phyloP scores from a whole-genome alignment of 2,888 invertebrate genomes.

The Epinotia demarniana region DNA sequence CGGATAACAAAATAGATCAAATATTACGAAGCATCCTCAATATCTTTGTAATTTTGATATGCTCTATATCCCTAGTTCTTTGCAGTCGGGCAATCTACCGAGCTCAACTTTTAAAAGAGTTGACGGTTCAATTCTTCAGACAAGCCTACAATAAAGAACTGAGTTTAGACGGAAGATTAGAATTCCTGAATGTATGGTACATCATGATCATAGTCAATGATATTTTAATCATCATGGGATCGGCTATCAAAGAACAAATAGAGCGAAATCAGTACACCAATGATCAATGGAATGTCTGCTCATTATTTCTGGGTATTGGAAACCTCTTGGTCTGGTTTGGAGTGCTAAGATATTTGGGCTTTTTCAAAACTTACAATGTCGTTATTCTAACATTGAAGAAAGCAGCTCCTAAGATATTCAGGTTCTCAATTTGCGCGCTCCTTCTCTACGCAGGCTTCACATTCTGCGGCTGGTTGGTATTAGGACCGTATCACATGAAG shows the following conservation, averaged over 20 bases:
- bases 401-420: slow-evolving; percentile 96
- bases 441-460: slow-evolving; percentile 98
- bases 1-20: slow-evolving; percentile 90
- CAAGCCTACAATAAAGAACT: slow-evolving; percentile 88
- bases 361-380: slow-evolving; percentile 99
- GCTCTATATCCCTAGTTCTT: slow-evolving; percentile 91
- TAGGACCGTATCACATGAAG: slow-evolving; percentile 99
- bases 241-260: slow-evolving; percentile 96
- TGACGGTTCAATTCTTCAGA: slow-evolving; percentile 90
- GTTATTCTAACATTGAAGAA: slow-evolving; percentile 97
- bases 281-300: slow-evolving; percentile 97
- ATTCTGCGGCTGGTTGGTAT: slow-evolving; percentile 98
- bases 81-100: slow-evolving; percentile 96
- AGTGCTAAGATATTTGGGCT: slow-evolving; percentile 97
- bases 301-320: slow-evolving; percentile 97
- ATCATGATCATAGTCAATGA: slow-evolving; percentile 99
- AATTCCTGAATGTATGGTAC: slow-evolving; percentile 98
- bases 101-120: slow-evolving; percentile 92
- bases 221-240: slow-evolving; percentile 96
- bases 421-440: slow-evolving; percentile 97
- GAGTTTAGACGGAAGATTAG: slow-evolving; percentile 90
- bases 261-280: slow-evolving; percentile 93
- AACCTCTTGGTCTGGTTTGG: slow-evolving; percentile 99
- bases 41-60: slow-evolving; percentile 91
- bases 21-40: slow-evolving; percentile 91